phyloP scores from a whole-genome alignment of 2,113 vertebrate species.

The Bufo gargarizans region DNA sequence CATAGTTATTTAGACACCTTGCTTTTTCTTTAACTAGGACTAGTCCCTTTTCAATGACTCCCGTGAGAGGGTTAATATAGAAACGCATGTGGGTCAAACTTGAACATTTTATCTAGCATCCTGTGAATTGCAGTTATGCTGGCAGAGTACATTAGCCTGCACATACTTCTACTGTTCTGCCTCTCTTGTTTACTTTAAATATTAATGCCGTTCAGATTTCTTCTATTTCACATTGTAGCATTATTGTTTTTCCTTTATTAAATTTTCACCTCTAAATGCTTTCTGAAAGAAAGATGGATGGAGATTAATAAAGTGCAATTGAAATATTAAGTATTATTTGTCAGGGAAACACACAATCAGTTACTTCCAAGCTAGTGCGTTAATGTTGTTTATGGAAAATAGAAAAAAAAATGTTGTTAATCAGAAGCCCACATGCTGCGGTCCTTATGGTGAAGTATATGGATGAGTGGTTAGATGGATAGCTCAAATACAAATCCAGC shows the following conservation, averaged over 20 bases:
- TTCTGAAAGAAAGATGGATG: slow-evolving; percentile 51
- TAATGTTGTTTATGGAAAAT: slow-evolving; percentile 52
- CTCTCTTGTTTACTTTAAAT: slow-evolving; percentile 45
- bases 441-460: slow-evolving; percentile 46
- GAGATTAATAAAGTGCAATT: slow-evolving; percentile 42
- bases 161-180: slow-evolving; percentile 41
- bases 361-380: slow-evolving; percentile 33
- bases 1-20: neutral
- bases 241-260: slow-evolving; percentile 41
- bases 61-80: slow-evolving; percentile 10
- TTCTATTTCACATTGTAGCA: neutral
- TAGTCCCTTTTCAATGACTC: neutral
- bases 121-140: slow-evolving; percentile 34
- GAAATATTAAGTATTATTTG: slow-evolving; percentile 50
- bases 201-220: slow-evolving; percentile 34
- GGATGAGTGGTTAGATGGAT: slow-evolving; percentile 48
- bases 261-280: slow-evolving; percentile 43
- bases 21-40: neutral
- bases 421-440: slow-evolving; percentile 50
- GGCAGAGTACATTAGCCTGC: slow-evolving; percentile 42
- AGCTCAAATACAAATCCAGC: slow-evolving; percentile 35
- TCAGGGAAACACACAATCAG: slow-evolving; percentile 45
- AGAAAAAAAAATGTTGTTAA: slow-evolving; percentile 42
- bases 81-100: neutral
- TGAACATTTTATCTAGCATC: slow-evolving; percentile 27